These are phyloP conservation scores for Gadus macrocephalus DNA, from an alignment of 2,113 vertebrate species.

Conservation along the genomic window DNA sequence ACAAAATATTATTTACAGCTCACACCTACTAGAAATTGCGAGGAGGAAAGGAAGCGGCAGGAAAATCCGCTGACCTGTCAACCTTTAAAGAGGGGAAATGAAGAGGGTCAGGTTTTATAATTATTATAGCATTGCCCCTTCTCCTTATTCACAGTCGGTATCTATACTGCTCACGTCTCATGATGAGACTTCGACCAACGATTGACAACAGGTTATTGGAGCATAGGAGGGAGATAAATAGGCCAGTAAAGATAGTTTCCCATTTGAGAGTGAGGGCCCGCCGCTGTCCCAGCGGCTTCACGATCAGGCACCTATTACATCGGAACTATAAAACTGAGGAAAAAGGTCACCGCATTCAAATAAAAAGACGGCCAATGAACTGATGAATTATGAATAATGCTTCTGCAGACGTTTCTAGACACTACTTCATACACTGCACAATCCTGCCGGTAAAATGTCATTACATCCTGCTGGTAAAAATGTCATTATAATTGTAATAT, in stretches of 20 bases:
- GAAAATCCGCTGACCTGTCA: constrained; percentile 66
- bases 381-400: constrained; percentile 28
- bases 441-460: no score
- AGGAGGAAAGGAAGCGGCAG: constrained; percentile 50
- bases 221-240: constrained; percentile 44
- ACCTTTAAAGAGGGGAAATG: constrained; percentile 52
- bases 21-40: constrained; percentile 54
- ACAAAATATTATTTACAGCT: constrained; percentile 71
- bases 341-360: constrained; percentile 31
- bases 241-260: constrained; percentile 36
- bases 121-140: constrained; percentile 58
- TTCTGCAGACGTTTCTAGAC: no score
- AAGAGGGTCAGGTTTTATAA: constrained; percentile 60
- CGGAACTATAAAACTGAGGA: constrained; percentile 22
- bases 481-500: no score
- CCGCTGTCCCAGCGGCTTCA: background rate
- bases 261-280: constrained; percentile 31
- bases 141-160: constrained; percentile 57
- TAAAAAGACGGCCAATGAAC: constrained; percentile 33
- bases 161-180: constrained; percentile 62
- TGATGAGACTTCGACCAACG: constrained; percentile 42
- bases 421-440: no score
- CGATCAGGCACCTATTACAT: constrained; percentile 21
- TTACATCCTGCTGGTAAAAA: no score
- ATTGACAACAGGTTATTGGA: constrained; percentile 64